phyloP scores from a whole-genome alignment of 2,113 vertebrate species.

The Stigmatopora argus region DNA sequence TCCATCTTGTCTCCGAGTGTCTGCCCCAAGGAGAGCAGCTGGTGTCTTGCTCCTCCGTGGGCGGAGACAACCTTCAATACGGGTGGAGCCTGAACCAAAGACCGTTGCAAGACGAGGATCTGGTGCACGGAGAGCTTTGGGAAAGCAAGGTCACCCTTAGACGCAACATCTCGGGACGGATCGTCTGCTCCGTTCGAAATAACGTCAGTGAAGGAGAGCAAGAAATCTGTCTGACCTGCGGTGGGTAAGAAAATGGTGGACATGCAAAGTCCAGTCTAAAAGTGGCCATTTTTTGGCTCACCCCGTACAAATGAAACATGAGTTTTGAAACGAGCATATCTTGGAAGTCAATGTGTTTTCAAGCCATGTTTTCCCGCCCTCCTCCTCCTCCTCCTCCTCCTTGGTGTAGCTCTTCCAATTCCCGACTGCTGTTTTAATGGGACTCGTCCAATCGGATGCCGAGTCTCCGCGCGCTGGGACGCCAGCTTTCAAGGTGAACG shows the following conservation, averaged over 20 bases:
- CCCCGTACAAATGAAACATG: too few relatives aligned
- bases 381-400: too few relatives aligned
- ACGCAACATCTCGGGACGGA: constrained; percentile 23
- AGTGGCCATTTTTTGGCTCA: too few relatives aligned
- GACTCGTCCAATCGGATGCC: too few relatives aligned
- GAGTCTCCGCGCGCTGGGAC: too few relatives aligned
- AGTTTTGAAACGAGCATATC: too few relatives aligned
- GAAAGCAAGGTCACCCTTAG: constrained; percentile 39
- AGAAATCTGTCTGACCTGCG: constrained; percentile 1
- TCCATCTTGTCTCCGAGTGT: constrained; percentile 37
- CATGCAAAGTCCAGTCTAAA: background rate
- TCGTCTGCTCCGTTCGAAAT: constrained; percentile 51
- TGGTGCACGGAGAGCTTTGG: constrained; percentile 15
- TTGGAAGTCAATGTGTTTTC: too few relatives aligned
- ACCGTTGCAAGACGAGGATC: constrained; percentile 10
- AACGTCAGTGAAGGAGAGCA: constrained; percentile 16
- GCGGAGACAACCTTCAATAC: constrained; percentile 45
- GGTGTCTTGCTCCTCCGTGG: constrained; percentile 39
- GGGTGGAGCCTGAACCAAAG: constrained; percentile 47
- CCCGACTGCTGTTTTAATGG: too few relatives aligned
- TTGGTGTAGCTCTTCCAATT: too few relatives aligned
- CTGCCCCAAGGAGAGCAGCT: constrained; percentile 31
- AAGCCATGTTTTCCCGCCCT: too few relatives aligned
- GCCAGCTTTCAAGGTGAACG: too few relatives aligned
- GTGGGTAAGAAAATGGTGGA: constrained; percentile 28